Conservation (phyloP, 2,888 invertebrate species). For the Falcaria lacertinaria region DNA sequence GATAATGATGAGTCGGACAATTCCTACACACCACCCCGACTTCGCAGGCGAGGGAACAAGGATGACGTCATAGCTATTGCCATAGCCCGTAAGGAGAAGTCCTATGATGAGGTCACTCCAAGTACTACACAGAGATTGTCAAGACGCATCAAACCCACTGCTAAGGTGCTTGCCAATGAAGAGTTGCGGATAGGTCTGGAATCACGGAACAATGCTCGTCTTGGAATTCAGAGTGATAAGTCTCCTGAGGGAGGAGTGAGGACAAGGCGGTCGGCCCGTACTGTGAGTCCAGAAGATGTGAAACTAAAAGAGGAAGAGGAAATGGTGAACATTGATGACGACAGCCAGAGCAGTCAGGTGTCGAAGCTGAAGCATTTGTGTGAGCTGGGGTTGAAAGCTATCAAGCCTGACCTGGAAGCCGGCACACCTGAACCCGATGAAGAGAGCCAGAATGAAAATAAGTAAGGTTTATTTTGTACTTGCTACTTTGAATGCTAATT, state of each 20-base stretch:
- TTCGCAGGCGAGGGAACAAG: conserved; percentile 80
- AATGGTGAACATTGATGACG: conserved; percentile 32
- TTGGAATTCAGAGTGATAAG: conserved; percentile 60
- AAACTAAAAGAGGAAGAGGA: conserved; percentile 21
- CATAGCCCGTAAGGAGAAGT: conserved; percentile 86
- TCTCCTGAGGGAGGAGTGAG: conserved; percentile 57
- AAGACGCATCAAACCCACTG: conserved; percentile 83
- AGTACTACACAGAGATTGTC: conserved; percentile 49
- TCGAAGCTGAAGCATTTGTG: conserved; percentile 79
- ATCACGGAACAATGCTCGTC: conserved; percentile 76
- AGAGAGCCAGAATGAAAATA: conserved; percentile 7
- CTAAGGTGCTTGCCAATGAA: conserved; percentile 83
- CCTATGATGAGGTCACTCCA: conserved; percentile 75
- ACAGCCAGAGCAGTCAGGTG: conserved; percentile 55
- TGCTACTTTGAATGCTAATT: no score
- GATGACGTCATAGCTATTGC: conserved; percentile 84
- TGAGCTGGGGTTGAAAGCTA: conserved; percentile 73
- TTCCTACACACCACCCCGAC: conserved; percentile 64
- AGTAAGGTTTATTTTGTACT: not conserved
- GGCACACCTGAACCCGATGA: conserved; percentile 25
- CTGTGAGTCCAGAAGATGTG: conserved; percentile 27
- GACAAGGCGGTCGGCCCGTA: conserved; percentile 52
- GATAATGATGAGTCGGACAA: conserved; percentile 65
- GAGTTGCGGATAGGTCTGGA: conserved; percentile 80
- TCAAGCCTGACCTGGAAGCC: conserved; percentile 50